Evolutionary conservation across 1,140 invertebrate species (phyloP).

Genomic region (Forficula auricularia): DNA sequence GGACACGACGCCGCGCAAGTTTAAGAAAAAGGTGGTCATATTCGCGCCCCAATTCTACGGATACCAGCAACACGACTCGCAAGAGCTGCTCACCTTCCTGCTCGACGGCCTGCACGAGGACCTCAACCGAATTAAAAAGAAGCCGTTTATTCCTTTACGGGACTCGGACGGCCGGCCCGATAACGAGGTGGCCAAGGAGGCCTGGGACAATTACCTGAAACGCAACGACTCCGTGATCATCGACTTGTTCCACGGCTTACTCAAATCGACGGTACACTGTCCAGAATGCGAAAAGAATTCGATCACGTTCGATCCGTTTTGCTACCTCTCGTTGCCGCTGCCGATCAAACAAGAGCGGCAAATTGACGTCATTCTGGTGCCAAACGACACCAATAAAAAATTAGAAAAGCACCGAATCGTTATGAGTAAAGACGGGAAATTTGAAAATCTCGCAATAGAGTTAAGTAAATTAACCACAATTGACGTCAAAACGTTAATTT

Average conservation of each 20-base stretch:
- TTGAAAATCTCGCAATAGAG: background rate
- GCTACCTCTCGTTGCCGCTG: constrained; percentile 41
- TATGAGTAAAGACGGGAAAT: background rate
- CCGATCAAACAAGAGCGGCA: constrained; percentile 33
- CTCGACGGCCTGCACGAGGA: constrained; percentile 49
- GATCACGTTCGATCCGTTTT: constrained; percentile 46
- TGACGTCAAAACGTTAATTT: constrained; percentile 21
- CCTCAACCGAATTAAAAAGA: constrained; percentile 41
- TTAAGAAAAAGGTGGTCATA: constrained; percentile 27
- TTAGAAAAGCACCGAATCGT: background rate
- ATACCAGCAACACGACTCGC: constrained; percentile 40
- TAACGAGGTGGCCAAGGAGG: constrained; percentile 31
- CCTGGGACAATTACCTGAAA: constrained; percentile 40
- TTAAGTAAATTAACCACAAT: background rate
- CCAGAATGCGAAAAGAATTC: constrained; percentile 41
- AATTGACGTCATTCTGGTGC: constrained; percentile 22
- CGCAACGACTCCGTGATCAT: constrained; percentile 49
- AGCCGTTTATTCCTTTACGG: constrained; percentile 41
- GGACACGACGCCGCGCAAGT: constrained; percentile 33
- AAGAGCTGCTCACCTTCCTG: constrained; percentile 42
- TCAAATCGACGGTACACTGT: constrained; percentile 46
- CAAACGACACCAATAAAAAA: background rate
- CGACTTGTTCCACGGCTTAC: constrained; percentile 43
- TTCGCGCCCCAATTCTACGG: constrained; percentile 40
- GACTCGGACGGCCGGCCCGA: constrained; percentile 34